Base-by-base conservation (phyloP, 2,797 vertebrate species). In the Microhierax caerulescens region DNA sequence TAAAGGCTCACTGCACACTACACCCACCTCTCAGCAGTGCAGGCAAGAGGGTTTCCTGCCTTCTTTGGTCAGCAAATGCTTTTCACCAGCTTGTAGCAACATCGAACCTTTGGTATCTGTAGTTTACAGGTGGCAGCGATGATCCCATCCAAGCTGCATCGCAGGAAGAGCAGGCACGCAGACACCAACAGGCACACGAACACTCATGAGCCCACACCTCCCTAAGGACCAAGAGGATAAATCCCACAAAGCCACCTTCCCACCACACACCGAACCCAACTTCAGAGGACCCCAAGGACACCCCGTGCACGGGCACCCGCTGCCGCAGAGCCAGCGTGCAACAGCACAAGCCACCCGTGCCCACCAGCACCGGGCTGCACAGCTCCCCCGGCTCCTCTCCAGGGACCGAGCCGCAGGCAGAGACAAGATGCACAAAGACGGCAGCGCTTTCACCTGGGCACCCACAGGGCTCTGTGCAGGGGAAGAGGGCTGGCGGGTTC, bases 331-430 rank as follows among this genome's bases (percentile, higher is more conserved):
- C 56, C 1, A 3, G 16, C 21, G 13, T 5, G 70, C 25, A 12
- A 10, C 1, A 0, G 34, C 2, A 1, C 3, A 11, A 37, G 47
- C 8, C 1, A 0, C 1, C 0, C 5, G 23, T n/a, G 64, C 53
- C 64, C n/a, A 28, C 7, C 30, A 28, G 2, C 3, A 1, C 22
- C 13, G 8, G 41, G 13, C 19, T 11, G 67, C 67, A 51, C 10
- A 4, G 34, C 27, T 23, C 6, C 34, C 34, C 34, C 7, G 2
- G 70, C 43, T 64, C 47, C 50, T 27, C 37, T 7, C 48, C 4
- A 0, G 21, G 36, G 28, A 36, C 17, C 4, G 1, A 36, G 36
- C 7, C 8, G 13, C 64, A 19, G 32, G 37, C 2, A 39, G 32
- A 61, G 41, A 11, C 3, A 32, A 25, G 19, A 39, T 22, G 25